These are phyloP conservation scores for Procavia capensis DNA, from an alignment of 2,113 vertebrate genomes.

Conservation along the genomic window DNA sequence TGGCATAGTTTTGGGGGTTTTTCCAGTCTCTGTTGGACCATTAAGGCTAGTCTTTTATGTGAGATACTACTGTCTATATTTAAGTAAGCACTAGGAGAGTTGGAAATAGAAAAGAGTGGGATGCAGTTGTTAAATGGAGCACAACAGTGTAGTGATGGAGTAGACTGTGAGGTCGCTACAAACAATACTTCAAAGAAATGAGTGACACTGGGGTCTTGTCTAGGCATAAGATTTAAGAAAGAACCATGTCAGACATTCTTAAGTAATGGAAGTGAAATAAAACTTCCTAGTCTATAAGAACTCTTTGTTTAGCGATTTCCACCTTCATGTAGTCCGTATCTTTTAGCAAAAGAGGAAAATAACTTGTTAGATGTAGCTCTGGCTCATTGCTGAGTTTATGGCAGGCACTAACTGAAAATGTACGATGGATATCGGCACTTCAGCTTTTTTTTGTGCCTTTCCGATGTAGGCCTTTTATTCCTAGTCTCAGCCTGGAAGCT, in stretches of 20 bases:
- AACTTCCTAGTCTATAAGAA: neutral
- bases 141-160: neutral
- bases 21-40: no score
- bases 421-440: neutral
- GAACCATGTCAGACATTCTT: neutral
- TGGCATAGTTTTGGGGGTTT: no score
- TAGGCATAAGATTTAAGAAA: neutral
- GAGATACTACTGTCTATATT: neutral
- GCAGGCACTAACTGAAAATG: neutral
- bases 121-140: neutral
- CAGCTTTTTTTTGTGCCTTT: neutral
- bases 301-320: neutral
- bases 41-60: no score
- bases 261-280: neutral
- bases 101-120: neutral
- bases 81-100: neutral
- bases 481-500: neutral
- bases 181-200: neutral
- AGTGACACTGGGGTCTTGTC: neutral
- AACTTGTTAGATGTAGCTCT: neutral
- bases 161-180: neutral
- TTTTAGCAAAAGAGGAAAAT: neutral
- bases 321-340: neutral
- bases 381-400: neutral
- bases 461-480: neutral